Evolutionary conservation across 1,140 invertebrate genomes (phyloP), one percentile per base, ranked within the genome.

Genomic region (Acromyrmex heyeri): DNA sequence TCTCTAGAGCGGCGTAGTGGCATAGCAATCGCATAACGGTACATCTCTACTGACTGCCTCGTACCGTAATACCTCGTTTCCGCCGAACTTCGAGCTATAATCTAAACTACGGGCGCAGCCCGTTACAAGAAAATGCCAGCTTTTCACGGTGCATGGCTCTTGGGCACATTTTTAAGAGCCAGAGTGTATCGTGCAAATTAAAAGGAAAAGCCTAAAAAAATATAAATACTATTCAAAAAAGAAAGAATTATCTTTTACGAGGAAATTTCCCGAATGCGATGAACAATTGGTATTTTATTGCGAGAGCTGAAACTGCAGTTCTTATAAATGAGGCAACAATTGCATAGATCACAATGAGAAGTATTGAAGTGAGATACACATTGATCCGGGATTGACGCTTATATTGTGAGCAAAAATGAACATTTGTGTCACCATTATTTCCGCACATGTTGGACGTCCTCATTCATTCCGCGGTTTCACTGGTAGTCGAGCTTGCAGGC

Each of bases 21-120:
- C 92, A 94, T 94, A 94, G 92, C 92, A 94, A 94, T 94, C 92
- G 91, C 87, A 88, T 95, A 95, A 94, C 94, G 94, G 94, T 93
- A 94, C 79, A 83, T 59, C 83, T 75, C 21, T 50, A 62, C 87
- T 62, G 72, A 77, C 67, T 86, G 78, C 86, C 78, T 86, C 88
- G 91, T 94, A 93, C 93, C 91, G 90, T 92, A 91, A 91, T 90
- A 79, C 38, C 89, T 90, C 83, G 92, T 93, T 91, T 94, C 87
- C 85, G 73, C 70, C 79, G 86, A 82, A 87, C 48, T 85, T 85
- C 59, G 48, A 78, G 53, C 53, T 59, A 53, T 48, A 65, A 65
- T 75, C 70, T 34, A 27, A 75, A 62, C 73, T 65, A 79, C 30
- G 27, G 69, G 30, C 73, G 48, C 64, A 61, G 44, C 44, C 61